Conservation (phyloP, 2,113 vertebrate genomes). For the Spea multiplicata region DNA sequence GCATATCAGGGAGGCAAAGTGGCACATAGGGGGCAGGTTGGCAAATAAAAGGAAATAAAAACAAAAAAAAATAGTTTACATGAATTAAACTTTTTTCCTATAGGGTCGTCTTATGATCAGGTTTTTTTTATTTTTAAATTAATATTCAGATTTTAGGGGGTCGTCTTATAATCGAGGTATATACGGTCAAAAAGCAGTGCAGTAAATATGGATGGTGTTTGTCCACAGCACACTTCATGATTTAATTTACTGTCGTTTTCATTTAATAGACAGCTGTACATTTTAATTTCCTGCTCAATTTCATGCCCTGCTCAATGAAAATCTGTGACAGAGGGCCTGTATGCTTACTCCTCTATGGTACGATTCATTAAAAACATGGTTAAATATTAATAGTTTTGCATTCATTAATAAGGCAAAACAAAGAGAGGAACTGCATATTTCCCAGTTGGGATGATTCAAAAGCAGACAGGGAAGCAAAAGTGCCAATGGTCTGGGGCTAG, state of each 20-base stretch:
- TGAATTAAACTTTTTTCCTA: too few species aligned
- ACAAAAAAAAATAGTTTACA: too few species aligned
- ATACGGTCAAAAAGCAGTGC: too few species aligned
- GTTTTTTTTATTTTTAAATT: too few species aligned
- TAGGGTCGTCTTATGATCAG: too few species aligned
- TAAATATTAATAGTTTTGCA: constrained; percentile 51
- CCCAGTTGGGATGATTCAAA: constrained; percentile 47
- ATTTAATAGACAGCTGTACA: constrained; percentile 5
- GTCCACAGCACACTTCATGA: neutral
- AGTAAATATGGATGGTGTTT: too few species aligned
- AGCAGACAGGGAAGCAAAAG: constrained; percentile 33
- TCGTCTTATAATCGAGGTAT: too few species aligned
- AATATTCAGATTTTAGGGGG: too few species aligned
- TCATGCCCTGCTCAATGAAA: neutral
- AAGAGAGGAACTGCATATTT: constrained; percentile 45
- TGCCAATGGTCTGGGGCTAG: constrained; percentile 23
- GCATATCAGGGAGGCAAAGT: too few species aligned
- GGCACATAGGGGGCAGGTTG: too few species aligned
- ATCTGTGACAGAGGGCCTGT: neutral
- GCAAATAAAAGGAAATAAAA: too few species aligned
- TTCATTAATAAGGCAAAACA: constrained; percentile 52
- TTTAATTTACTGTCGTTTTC: neutral
- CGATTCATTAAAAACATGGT: constrained; percentile 36
- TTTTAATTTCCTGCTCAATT: neutral
- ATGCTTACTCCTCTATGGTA: neutral